phyloP scores from a whole-genome alignment of 2,888 invertebrate species.

The Drosophila limbata region DNA sequence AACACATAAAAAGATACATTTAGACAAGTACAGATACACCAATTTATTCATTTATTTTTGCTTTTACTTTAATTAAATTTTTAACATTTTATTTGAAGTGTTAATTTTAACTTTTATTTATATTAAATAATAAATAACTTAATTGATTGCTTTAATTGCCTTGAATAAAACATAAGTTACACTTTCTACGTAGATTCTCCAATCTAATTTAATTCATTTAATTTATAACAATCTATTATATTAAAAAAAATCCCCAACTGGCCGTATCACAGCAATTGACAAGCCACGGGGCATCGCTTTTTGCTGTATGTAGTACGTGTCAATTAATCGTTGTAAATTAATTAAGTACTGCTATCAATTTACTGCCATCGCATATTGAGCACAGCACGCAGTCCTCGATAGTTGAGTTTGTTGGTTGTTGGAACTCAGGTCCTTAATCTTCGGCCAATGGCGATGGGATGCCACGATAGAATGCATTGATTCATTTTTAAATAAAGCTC shows the following conservation, averaged over 20 bases:
- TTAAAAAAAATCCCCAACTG: slow-evolving; percentile 1
- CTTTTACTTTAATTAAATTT: too few relatives aligned
- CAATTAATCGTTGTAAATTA: slow-evolving; percentile 50
- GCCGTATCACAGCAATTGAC: slow-evolving; percentile 37
- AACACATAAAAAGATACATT: slow-evolving; percentile 8
- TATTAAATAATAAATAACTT: too few relatives aligned
- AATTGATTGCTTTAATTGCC: not conserved
- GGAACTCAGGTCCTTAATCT: slow-evolving; percentile 23
- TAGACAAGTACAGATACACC: not conserved
- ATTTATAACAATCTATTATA: slow-evolving; percentile 33
- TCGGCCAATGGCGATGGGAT: slow-evolving; percentile 19
- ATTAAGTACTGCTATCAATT: slow-evolving; percentile 71
- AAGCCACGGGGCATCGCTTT: slow-evolving; percentile 28
- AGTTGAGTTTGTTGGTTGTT: slow-evolving; percentile 7
- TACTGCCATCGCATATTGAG: slow-evolving; percentile 54
- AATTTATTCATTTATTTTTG: too few relatives aligned
- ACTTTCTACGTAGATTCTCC: not conserved
- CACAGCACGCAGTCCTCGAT: slow-evolving; percentile 45
- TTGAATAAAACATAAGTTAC: too few relatives aligned
- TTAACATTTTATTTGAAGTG: too few relatives aligned
- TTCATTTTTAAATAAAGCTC: slow-evolving; percentile 58
- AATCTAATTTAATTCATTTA: slow-evolving; percentile 15
- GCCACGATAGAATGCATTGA: slow-evolving; percentile 56
- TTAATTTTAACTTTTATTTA: not conserved
- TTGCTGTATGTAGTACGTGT: slow-evolving; percentile 5